Evolutionary conservation across 1,140 invertebrate species (phyloP).

Genomic region (Leguminivora glycinivorella): DNA sequence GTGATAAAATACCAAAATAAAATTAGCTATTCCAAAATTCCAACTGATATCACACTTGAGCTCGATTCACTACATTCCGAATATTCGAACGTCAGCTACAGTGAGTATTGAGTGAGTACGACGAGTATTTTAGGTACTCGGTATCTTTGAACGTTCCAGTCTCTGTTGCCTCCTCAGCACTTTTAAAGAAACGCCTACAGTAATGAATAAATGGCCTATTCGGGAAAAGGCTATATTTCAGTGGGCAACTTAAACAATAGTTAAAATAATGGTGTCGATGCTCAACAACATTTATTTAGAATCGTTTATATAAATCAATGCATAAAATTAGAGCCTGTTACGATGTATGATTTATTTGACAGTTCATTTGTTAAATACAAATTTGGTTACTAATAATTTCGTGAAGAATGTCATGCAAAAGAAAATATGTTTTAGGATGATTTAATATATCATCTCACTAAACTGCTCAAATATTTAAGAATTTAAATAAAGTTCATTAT

Average conservation of each 20-base stretch:
- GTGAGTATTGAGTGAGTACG: neutral
- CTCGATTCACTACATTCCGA: neutral
- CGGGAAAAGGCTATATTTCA: constrained; percentile 58
- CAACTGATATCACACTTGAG: neutral
- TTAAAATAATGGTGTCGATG: constrained; percentile 67
- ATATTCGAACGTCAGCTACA: neutral
- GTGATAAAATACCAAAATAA: too few species aligned
- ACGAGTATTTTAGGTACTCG: constrained; percentile 17
- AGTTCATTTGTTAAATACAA: constrained; percentile 64
- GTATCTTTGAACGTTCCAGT: neutral
- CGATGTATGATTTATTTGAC: constrained; percentile 70
- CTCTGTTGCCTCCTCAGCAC: neutral
- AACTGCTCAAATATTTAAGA: neutral
- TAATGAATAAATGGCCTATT: constrained; percentile 54
- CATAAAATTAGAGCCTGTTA: constrained; percentile 66
- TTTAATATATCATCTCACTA: neutral
- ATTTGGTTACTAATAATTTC: constrained; percentile 45
- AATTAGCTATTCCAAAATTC: neutral
- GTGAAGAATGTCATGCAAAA: neutral
- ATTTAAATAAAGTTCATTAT: neutral
- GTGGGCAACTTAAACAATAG: constrained; percentile 66
- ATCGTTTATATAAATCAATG: constrained; percentile 72
- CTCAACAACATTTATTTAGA: constrained; percentile 71
- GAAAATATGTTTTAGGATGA: constrained; percentile 21
- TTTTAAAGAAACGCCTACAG: constrained; percentile 53